Evolutionary conservation across 2,888 invertebrate species (phyloP).

Genomic region (Junonia oenone): DNA sequence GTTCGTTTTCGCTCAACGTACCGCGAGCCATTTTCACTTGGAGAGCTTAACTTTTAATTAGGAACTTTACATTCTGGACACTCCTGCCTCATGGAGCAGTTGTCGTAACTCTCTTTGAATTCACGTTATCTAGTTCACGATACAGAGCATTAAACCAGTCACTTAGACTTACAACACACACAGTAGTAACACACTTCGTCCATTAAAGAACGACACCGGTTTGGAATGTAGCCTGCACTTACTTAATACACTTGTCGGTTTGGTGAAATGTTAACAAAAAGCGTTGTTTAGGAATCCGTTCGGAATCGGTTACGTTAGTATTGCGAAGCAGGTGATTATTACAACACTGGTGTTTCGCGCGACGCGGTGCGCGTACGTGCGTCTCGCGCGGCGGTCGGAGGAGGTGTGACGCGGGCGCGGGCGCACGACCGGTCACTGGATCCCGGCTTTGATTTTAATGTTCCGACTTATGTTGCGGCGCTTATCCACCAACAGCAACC

Average conservation of each 20-base stretch:
- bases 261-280: slow-evolving; percentile 46
- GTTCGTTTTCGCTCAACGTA: slow-evolving; percentile 67
- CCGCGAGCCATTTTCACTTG: slow-evolving; percentile 67
- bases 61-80: slow-evolving; percentile 43
- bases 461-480: slow-evolving; percentile 35
- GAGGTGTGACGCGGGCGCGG: slow-evolving; percentile 52
- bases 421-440: slow-evolving; percentile 44
- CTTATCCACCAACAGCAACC: slow-evolving; percentile 33
- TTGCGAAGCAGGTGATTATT: slow-evolving; percentile 36
- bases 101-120: slow-evolving; percentile 31
- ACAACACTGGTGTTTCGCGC: slow-evolving; percentile 43
- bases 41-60: slow-evolving; percentile 34
- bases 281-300: slow-evolving; percentile 36
- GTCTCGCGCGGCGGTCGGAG: slow-evolving; percentile 44
- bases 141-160: slow-evolving; percentile 45
- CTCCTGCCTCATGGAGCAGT: slow-evolving; percentile 28
- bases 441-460: slow-evolving; percentile 55
- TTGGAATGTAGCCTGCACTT: slow-evolving; percentile 75
- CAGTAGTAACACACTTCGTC: slow-evolving; percentile 65
- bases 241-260: slow-evolving; percentile 37
- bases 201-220: slow-evolving; percentile 75
- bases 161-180: slow-evolving; percentile 54
- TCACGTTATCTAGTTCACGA: slow-evolving; percentile 38
- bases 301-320: slow-evolving; percentile 35
- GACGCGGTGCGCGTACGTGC: slow-evolving; percentile 48